A percentile compares a stretch with the other conserved stretches of the same genome.
These are phyloP conservation scores for Hetaerina titia DNA, from an alignment of 2,888 invertebrate genomes.

Conservation along the genomic window DNA sequence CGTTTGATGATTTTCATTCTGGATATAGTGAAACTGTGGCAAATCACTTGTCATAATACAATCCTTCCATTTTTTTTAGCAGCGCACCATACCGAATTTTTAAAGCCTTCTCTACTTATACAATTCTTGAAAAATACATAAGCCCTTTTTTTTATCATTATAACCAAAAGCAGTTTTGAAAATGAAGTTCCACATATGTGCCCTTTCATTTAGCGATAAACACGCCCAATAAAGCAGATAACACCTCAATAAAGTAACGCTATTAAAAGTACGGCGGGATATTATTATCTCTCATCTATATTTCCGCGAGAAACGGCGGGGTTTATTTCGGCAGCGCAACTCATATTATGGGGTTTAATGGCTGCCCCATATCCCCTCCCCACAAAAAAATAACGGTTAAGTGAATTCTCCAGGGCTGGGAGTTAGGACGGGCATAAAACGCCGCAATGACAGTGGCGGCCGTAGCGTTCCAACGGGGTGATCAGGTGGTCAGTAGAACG, in stretches of 20 bases:
- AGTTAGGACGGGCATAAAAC: background rate
- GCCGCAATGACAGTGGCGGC: background rate
- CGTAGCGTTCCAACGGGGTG: background rate
- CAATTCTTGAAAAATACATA: background rate
- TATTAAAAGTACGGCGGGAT: background rate
- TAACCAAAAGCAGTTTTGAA: background rate
- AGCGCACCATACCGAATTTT: background rate
- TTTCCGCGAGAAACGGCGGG: background rate
- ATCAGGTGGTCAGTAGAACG: conserved; percentile 59
- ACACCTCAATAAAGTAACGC: conserved; percentile 11
- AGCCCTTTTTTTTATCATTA: background rate
- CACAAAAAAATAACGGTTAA: background rate
- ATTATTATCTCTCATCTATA: conserved; percentile 20
- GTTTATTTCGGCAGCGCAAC: background rate
- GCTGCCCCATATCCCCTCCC: background rate
- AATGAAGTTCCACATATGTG: conserved; percentile 35
- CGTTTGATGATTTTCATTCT: background rate
- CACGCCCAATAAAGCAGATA: background rate
- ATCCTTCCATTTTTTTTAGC: background rate
- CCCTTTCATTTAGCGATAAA: conserved; percentile 20
- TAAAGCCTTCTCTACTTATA: background rate
- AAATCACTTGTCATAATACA: background rate
- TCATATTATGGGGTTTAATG: conserved; percentile 19
- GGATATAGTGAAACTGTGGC: background rate
- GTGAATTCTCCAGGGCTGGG: background rate